Conservation (phyloP, 2,113 vertebrate genomes). For the Parus major region DNA sequence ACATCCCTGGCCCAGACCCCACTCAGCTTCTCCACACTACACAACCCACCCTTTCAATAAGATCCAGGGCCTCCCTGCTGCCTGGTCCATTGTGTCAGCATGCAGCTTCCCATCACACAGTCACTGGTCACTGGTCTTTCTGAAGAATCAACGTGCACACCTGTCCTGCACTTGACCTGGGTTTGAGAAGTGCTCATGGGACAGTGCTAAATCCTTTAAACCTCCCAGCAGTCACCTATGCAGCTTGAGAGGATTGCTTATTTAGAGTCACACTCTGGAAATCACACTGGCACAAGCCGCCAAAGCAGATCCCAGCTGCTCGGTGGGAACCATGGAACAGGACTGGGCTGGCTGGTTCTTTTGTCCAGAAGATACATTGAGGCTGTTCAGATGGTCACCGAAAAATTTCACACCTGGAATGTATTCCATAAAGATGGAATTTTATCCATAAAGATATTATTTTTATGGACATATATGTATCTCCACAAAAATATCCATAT, state of each 20-base stretch:
- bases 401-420: not conserved
- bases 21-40: not conserved
- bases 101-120: not conserved
- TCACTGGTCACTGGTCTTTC: not conserved
- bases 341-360: not conserved
- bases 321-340: not conserved
- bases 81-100: too few species aligned
- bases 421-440: not conserved
- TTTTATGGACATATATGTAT: too few species aligned
- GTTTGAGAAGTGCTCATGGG: not conserved
- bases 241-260: not conserved
- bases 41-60: not conserved
- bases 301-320: not conserved
- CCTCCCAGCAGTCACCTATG: not conserved
- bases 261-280: not conserved
- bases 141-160: not conserved
- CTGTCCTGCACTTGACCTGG: not conserved
- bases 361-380: not conserved
- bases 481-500: too few species aligned
- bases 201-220: not conserved
- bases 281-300: not conserved
- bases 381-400: not conserved
- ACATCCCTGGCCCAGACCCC: not conserved
- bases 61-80: not conserved
- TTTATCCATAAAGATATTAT: too few species aligned